Base-by-base conservation (phyloP, 2,113 vertebrate species). In the human region DNA sequence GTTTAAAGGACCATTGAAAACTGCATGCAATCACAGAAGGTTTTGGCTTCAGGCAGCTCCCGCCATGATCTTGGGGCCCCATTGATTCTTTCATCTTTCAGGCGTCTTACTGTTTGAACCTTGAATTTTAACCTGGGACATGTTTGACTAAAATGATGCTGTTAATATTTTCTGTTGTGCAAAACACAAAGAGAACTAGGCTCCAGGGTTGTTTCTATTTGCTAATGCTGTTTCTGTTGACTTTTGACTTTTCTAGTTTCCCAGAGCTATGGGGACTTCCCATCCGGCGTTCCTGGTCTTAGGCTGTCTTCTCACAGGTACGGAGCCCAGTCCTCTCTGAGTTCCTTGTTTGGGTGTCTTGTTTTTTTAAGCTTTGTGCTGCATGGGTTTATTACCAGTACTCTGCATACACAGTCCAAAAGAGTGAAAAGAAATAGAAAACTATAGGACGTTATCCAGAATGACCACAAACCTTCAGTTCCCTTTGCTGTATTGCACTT, bases 271-370 rank as follows among this genome's bases (percentile, higher is more conserved):
- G 99, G 99, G 98, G 97, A 98, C 97, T 94, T 98, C 98, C 96
- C 96, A 95, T 91, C 92, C 87, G 98, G 97, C 6, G 30, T 90
- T 97, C 93, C 98, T 99, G 97, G 97, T 99, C 94, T 89, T 99
- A 93, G 98, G 98, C 98, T 99, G 98, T 95, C 95, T 99, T 89
- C 97, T 99, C 40, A 79, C 98, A 98, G 99, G 99, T 99, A 99
- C 43, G 43, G 8, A 7, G 48, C 10, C 64, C 68, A 2, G 30
- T 14, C 32, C 22, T 59, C 38, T 35, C 43, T 9, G 40, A 11
- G 50, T 17, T 59, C 25, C 0, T 64, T 38, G 72, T 43, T n/a
- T 8, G 6, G 48, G 83, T 14, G 17, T 4, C 43, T 79, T 13
- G 6, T 16, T 48, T 50, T 43, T 43, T 50, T 32, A 10, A 13